These are phyloP conservation scores for Drosophila oshimai DNA, from an alignment of 1,140 invertebrate genomes.

Conservation along the genomic window DNA sequence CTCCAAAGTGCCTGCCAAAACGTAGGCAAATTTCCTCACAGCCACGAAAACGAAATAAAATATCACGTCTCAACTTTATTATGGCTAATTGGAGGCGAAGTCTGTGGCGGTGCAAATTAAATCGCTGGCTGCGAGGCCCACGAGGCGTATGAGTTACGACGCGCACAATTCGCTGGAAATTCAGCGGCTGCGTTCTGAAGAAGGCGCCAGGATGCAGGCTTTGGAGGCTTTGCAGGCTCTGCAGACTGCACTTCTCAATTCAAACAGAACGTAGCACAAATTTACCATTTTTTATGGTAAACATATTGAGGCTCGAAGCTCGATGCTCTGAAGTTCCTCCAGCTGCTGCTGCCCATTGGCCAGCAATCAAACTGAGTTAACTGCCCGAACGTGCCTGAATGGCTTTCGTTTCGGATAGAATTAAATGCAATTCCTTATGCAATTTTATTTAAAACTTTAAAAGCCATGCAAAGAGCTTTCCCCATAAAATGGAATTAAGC, in stretches of 20 bases:
- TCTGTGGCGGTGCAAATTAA: conserved; percentile 50
- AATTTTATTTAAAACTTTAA: conserved; percentile 44
- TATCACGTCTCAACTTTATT: conserved; percentile 81
- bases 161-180: conserved; percentile 63
- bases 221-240: too few relatives aligned
- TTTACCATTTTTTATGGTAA: conserved; percentile 79
- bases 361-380: conserved; percentile 58
- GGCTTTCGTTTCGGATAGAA: not conserved
- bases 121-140: conserved; percentile 34
- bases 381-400: conserved; percentile 59
- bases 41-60: conserved; percentile 56
- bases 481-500: too few relatives aligned
- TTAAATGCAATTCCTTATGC: conserved; percentile 18
- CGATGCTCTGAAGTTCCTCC: not conserved
- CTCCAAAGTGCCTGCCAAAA: not conserved
- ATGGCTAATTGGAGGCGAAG: conserved; percentile 70
- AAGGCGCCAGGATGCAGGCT: conserved; percentile 46
- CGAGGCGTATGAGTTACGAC: conserved; percentile 75
- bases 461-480: conserved; percentile 22
- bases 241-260: conserved; percentile 39
- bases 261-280: conserved; percentile 66
- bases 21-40: conserved; percentile 70
- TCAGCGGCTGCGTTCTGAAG: conserved; percentile 28
- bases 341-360: conserved; percentile 64
- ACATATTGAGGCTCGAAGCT: conserved; percentile 22